phyloP scores from a whole-genome alignment of 1,140 invertebrate species.

The Oryctes rhinoceros region DNA sequence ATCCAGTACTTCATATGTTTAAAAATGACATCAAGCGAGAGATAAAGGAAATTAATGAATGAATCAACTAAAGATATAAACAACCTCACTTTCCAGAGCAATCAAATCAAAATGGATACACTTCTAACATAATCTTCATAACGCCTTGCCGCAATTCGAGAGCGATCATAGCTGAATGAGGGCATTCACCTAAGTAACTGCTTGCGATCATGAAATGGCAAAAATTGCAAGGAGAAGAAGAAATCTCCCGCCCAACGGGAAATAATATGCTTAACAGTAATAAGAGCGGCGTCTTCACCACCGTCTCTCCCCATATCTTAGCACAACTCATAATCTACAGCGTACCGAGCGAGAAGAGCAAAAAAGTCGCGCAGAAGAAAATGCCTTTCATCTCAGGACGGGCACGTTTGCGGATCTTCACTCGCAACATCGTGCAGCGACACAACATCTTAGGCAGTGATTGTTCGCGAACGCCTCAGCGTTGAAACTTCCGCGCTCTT shows the following conservation, averaged over 20 bases:
- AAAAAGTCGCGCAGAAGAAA: background rate
- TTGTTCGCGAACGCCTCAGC: background rate
- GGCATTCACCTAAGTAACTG: no score
- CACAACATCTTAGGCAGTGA: background rate
- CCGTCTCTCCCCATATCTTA: background rate
- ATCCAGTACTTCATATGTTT: no score
- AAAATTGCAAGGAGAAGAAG: background rate
- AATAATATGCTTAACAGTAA: conserved; percentile 1
- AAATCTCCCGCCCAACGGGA: background rate
- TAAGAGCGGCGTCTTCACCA: background rate
- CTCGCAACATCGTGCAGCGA: background rate
- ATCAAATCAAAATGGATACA: no score
- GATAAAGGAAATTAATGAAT: no score
- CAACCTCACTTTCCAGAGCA: no score
- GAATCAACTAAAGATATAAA: no score
- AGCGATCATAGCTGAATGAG: no score
- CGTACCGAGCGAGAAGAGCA: background rate
- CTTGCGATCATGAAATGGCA: background rate
- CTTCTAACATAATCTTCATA: no score
- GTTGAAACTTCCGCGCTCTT: background rate
- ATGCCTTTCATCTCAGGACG: conserved; percentile 7
- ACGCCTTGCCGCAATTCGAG: no score
- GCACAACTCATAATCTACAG: background rate
- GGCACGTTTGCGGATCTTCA: background rate
- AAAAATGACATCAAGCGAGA: no score